These are phyloP conservation scores for Sebastes trivittatus DNA, from an alignment of 2,797 vertebrate species.

Conservation along the genomic window DNA sequence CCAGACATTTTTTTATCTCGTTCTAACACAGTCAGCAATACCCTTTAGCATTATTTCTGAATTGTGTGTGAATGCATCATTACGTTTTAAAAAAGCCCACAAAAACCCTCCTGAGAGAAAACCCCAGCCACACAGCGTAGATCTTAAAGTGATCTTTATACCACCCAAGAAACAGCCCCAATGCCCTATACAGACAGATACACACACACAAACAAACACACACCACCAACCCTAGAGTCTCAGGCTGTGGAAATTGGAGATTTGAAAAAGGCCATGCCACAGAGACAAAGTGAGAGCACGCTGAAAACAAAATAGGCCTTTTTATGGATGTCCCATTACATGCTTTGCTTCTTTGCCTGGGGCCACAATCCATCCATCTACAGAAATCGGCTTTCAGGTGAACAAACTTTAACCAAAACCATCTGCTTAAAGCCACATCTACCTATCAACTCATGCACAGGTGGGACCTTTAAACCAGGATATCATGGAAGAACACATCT, in stretches of 20 bases:
- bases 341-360: conserved; percentile 20
- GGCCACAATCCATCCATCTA: conserved; percentile 8
- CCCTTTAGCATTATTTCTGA: background rate
- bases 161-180: background rate
- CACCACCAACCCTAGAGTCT: background rate
- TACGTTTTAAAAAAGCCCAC: background rate
- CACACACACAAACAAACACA: background rate
- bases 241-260: conserved; percentile 29
- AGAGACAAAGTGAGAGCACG: conserved; percentile 23
- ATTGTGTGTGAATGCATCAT: conserved; percentile 14
- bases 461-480: conserved; percentile 13
- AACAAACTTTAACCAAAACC: conserved; percentile 5
- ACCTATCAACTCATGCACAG: background rate
- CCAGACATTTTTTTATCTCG: background rate
- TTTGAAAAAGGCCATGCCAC: conserved; percentile 30
- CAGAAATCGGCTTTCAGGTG: conserved; percentile 10
- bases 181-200: background rate
- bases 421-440: background rate
- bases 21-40: background rate
- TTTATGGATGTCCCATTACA: conserved; percentile 29
- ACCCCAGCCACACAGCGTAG: background rate
- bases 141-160: conserved; percentile 31
- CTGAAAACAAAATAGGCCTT: conserved; percentile 23
- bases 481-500: conserved; percentile 1
- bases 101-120: background rate